phyloP scores from a whole-genome alignment of 1,140 invertebrate species.

The Drosophila elegans region DNA sequence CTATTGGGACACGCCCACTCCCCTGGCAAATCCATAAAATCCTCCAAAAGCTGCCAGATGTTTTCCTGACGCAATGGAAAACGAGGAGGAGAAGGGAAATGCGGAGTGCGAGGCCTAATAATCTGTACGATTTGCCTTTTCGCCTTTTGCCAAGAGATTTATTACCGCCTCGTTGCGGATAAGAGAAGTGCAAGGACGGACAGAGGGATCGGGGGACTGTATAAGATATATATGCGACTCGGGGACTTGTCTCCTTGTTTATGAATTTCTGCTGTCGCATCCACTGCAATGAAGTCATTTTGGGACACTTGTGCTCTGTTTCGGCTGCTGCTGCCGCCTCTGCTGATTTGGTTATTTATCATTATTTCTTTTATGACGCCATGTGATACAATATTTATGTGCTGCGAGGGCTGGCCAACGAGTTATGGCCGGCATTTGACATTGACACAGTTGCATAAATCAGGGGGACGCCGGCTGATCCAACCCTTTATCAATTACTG shows the following conservation, averaged over 20 bases:
- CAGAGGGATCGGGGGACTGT: neutral
- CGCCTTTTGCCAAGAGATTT: constrained; percentile 73
- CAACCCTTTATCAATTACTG: constrained; percentile 67
- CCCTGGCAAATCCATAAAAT: constrained; percentile 33
- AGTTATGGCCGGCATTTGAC: constrained; percentile 70
- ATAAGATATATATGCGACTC: constrained; percentile 47
- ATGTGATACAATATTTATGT: constrained; percentile 81
- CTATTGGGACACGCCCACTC: constrained; percentile 21
- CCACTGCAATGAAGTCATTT: constrained; percentile 72
- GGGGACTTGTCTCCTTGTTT: constrained; percentile 58
- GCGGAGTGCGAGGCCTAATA: constrained; percentile 60
- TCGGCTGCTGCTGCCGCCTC: constrained; percentile 8
- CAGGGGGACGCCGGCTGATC: neutral
- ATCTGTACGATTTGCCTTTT: constrained; percentile 76
- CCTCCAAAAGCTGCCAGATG: constrained; percentile 54
- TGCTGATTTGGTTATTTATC: constrained; percentile 83
- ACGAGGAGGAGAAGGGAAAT: neutral
- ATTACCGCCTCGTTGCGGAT: constrained; percentile 80
- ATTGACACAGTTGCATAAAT: constrained; percentile 78
- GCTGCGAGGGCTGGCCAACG: constrained; percentile 32
- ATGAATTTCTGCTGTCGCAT: constrained; percentile 62
- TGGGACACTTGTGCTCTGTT: constrained; percentile 37
- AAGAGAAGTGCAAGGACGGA: constrained; percentile 68
- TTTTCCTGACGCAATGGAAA: constrained; percentile 57
- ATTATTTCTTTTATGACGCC: constrained; percentile 79